Evolutionary conservation across 2,797 vertebrate genomes (phyloP), one percentile per base, ranked within the genome.

Genomic region (Ceyx erithaca): DNA sequence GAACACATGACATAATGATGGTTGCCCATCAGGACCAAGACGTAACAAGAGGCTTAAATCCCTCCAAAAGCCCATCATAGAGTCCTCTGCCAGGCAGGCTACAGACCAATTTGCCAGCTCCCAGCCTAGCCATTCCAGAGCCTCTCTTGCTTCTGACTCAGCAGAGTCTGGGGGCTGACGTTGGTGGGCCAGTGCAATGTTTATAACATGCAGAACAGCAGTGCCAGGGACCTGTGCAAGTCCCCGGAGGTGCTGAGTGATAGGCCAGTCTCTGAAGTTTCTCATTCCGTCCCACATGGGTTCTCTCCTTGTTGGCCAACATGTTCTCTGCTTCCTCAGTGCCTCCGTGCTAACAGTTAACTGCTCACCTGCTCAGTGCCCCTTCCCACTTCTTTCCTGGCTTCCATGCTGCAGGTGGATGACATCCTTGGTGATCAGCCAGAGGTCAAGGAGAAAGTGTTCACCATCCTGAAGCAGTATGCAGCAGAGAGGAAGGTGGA

Each of bases 401-500:
- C 16, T 73, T 14, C 86, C 15, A 1, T 11, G 8, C 33, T 61
- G 73, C 97, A 99, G 99, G 98, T 99, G 37, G 98, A 99, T 4
- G 98, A 99, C 91, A 97, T 99, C 91, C 96, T 99, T 8, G 97
- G 98, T 5, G 98, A 98, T 2, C 98, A 99, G 64, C 98, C 98
- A 0, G 97, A 98, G 43, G 97, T 99, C 82, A 99, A 98, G 93
- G 99, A 99, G 97, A 98, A 97, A 93, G 97, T 99, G 71, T 98
- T 99, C 61, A n/a, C 97, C 0, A 97, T 98, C 7, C 96, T 99
- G 92, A 99, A 99, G 97, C 99, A 98, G 91, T 99, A 99, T 0
- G 99, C 99, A 0, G 97, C 99, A 0, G 98, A 99, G 97, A 98
- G 98, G 95, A 98, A 97, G 43, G 99, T 99, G 23, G 99, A 99